Base-by-base conservation (phyloP, 2,888 invertebrate species). In the Dynastes grantii region DNA sequence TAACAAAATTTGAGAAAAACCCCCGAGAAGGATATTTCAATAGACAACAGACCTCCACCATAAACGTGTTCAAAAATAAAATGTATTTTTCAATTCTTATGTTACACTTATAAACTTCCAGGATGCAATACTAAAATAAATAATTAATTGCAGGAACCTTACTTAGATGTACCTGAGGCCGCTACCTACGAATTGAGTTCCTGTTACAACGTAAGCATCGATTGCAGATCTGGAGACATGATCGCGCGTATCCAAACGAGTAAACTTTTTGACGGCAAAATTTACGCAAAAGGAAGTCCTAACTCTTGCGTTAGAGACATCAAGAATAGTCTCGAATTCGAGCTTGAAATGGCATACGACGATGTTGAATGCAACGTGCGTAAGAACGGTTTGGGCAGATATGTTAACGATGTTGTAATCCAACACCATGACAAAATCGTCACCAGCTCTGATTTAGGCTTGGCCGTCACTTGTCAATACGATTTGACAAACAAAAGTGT, bases 351-450 rank as follows among this genome's bases (percentile, higher is more conserved):
- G 96, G 95, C 95, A 75, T 97, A 97, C 90, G 96, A 95, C 88
- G 96, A 97, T 88, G 92, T 97, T 81, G 97, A 97, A 88, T 97
- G 97, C 88, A 97, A 97, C 88, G 97, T 97, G 70, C 94, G 95
- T 85, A 96, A 97, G 87, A 96, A 96, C 86, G 95, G 96, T 78
- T 92, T 95, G 80, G 97, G 97, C 82, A 89, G 90, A 83, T 87
- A 87, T 86, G 92, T 96, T 86, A 97, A 97, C 89, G 97, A 97
- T 89, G 96, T 97, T 81, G 95, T 97, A 78, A 97, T 98, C 85
- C 97, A 98, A 88, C 97, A 97, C 90, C 97, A 98, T 90, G 97
- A 97, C 87, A 96, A 96, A 86, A 97, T 98, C 85, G 97, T 98
- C 81, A 98, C 97, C 82, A 96, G 96, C 81, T 96, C 97, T 71